Base-by-base conservation (phyloP, 2,888 invertebrate genomes). In the Agrypnus murinus region DNA sequence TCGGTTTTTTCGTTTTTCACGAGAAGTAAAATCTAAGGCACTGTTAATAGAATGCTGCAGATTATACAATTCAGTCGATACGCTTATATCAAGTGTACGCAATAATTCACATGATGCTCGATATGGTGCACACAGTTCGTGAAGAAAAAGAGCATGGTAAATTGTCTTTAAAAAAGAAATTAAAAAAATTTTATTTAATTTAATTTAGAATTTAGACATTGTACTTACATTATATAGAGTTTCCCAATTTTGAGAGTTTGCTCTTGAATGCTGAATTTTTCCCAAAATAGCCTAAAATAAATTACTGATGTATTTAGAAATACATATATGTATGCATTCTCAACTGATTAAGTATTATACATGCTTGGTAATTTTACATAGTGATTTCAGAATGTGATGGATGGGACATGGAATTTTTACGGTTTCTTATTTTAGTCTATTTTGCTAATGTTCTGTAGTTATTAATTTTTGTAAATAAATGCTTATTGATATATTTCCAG, bases 31-130 rank as follows among this genome's bases (percentile, higher is more conserved):
- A 82, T 94, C 93, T 69, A 94, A 87, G n/a, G 93, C 90, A 77
- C 90, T 89, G 74, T 91, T 90, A 83, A 95, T 92, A 64, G 92
- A 90, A 64, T 91, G 86, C 63, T 92, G 91, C 80, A 94, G 88
- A 81, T 89, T 83, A 17, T 84, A 78, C 57, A 90, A 81, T 75
- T 89, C 87, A n/a, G 86, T 83, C 32, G 89, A 88, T 53, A 90
- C 87, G 14, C 84, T 82, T 1, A 86, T 80, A 8, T 87, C 86
- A 0, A 90, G 82, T 60, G 87, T 83, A 57, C 85, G 82, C 46
- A 93, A 86, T 53, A 92, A 86, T 40, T 86, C 85, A 65, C 89
- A 87, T 8, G 84, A 78, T 15, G 86, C 84, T 1, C 84, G 83
- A 45, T 88, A 86, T 4, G 85, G 86, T 71, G 88, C 87, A 74